Conservation (phyloP, 2,113 vertebrate genomes). For the Barnardius zonarius region DNA sequence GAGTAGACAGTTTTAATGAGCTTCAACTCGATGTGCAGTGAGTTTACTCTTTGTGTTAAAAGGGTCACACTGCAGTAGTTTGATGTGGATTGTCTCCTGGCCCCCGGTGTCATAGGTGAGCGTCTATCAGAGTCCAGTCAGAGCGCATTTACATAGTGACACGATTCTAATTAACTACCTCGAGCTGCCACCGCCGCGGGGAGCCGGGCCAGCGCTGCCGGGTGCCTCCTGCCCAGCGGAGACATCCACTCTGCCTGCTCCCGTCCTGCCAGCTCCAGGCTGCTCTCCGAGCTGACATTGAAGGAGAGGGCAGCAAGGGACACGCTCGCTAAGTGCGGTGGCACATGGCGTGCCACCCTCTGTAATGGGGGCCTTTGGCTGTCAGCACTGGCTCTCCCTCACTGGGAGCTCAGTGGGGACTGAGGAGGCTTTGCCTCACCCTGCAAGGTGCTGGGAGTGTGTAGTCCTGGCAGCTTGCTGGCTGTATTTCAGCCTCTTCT, state of each 20-base stretch:
- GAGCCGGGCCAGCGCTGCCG: slow-evolving; percentile 46
- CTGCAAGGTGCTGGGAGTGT: not conserved
- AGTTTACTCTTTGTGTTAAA: slow-evolving; percentile 91
- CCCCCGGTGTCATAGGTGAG: slow-evolving; percentile 77
- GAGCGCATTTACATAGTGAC: slow-evolving; percentile 93
- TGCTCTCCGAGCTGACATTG: not conserved
- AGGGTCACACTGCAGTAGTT: slow-evolving; percentile 91
- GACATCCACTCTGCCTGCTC: not conserved
- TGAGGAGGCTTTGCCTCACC: not conserved
- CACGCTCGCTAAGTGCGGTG: not conserved
- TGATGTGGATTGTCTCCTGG: slow-evolving; percentile 85
- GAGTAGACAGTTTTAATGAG: slow-evolving; percentile 88
- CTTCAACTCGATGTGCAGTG: slow-evolving; percentile 81
- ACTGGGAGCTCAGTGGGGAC: fast-evolving
- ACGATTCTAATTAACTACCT: slow-evolving; percentile 99
- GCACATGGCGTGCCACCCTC: not conserved
- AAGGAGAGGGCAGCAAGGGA: not conserved
- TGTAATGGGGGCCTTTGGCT: not conserved
- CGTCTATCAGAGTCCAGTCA: slow-evolving; percentile 93
- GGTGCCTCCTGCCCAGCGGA: not conserved
- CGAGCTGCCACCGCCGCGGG: slow-evolving; percentile 77
- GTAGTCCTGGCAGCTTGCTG: not conserved
- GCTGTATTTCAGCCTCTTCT: not conserved
- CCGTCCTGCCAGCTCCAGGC: fast-evolving
- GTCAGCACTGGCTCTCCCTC: not conserved